These are phyloP conservation scores for Intellagama lesueurii DNA, from an alignment of 2,797 vertebrate species.

Conservation along the genomic window DNA sequence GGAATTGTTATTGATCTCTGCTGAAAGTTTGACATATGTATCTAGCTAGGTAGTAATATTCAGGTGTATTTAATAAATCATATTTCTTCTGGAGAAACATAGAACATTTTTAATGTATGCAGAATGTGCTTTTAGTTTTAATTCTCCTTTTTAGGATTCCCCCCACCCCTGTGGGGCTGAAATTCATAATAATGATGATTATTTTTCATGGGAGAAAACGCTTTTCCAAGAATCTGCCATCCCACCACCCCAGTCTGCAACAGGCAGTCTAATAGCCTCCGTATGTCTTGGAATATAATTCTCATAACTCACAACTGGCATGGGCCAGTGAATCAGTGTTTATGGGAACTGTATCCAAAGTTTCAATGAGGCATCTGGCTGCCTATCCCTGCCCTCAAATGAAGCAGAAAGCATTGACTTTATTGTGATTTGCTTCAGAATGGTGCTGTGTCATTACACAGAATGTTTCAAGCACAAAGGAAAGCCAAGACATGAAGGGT, in stretches of 20 bases:
- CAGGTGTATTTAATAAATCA: not conserved
- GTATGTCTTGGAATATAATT: not conserved
- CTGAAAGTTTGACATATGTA: not conserved
- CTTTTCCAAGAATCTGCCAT: not conserved
- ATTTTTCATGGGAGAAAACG: no score
- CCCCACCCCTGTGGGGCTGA: not conserved
- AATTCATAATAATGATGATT: no score
- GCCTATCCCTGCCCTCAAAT: not conserved
- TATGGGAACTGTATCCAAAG: not conserved
- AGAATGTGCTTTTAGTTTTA: conserved; percentile 3
- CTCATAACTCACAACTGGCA: not conserved
- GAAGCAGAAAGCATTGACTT: not conserved
- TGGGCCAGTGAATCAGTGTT: not conserved
- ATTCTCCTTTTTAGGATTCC: not conserved
- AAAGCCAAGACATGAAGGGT: not conserved
- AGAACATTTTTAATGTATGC: not conserved
- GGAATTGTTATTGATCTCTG: not conserved
- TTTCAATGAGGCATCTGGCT: no score
- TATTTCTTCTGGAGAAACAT: not conserved
- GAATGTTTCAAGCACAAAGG: not conserved
- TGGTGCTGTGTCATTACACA: not conserved
- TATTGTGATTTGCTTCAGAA: not conserved
- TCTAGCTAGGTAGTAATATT: not conserved
- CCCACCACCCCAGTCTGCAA: not conserved
- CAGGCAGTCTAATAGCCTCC: not conserved